A percentile compares a stretch with the other conserved stretches of the same genome.
Conservation (phyloP, 92 coral and sea anemone genomes). For the Parazoanthus atlanticus region DNA sequence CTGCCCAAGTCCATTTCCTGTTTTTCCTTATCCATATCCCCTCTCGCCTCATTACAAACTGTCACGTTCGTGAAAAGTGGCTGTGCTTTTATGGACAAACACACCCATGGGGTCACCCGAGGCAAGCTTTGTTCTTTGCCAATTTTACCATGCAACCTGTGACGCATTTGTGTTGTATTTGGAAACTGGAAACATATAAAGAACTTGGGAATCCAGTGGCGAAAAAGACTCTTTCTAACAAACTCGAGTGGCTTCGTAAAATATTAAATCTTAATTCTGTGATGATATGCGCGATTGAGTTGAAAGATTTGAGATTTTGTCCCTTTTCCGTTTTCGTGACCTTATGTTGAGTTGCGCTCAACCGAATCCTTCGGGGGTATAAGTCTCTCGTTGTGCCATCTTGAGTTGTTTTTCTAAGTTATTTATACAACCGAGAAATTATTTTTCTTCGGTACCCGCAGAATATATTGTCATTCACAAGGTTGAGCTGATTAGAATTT, state of each 20-base stretch:
- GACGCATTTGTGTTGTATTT: conserved; percentile 24
- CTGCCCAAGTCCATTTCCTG: conserved; percentile 27
- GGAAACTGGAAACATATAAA: neutral
- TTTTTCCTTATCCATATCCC: conserved; percentile 1
- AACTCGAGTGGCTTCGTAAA: neutral
- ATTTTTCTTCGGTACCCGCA: conserved; percentile 47
- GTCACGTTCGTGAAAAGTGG: conserved; percentile 22
- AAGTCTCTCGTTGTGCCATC: neutral
- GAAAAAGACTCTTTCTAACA: neutral
- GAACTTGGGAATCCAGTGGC: conserved; percentile 2
- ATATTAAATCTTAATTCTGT: neutral
- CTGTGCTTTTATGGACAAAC: conserved; percentile 13
- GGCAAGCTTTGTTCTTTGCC: neutral
- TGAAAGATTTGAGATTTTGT: neutral
- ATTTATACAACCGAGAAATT: conserved; percentile 35
- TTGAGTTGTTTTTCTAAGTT: conserved; percentile 22
- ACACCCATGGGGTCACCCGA: conserved; percentile 14
- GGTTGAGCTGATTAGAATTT: conserved; percentile 27
- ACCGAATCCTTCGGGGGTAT: neutral
- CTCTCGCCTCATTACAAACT: conserved; percentile 11
- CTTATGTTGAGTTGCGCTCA: neutral
- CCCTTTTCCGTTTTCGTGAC: conserved; percentile 5
- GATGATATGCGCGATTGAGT: too few relatives aligned
- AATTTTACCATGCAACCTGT: neutral
- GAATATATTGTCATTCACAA: conserved; percentile 34